phyloP scores from a whole-genome alignment of 2,113 vertebrate species.

The Calypte anna region DNA sequence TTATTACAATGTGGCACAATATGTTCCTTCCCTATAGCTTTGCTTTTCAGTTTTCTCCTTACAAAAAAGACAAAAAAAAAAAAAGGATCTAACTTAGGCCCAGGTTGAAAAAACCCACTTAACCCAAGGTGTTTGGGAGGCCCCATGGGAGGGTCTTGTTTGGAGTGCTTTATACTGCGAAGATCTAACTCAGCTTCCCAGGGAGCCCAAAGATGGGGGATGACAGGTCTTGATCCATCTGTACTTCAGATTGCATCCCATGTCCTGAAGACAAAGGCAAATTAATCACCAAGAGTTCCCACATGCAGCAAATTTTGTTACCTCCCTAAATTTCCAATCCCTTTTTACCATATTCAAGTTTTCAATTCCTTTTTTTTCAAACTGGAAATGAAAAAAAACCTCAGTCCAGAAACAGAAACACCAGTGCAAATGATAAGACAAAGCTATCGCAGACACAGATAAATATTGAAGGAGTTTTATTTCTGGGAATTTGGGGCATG shows the following conservation, averaged over 20 bases:
- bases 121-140: neutral
- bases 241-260: neutral
- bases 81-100: neutral
- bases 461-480: neutral
- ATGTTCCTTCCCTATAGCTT: conserved; percentile 12
- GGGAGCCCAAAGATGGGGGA: neutral
- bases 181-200: neutral
- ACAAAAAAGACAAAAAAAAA: neutral
- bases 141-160: neutral
- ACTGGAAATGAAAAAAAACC: neutral
- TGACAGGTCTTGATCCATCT: neutral
- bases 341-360: neutral
- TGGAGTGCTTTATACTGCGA: neutral
- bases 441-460: neutral
- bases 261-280: neutral
- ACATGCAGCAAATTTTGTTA: neutral
- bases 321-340: neutral
- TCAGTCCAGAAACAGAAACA: conserved; percentile 9
- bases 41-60: neutral
- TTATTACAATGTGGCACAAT: conserved; percentile 16
- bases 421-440: neutral
- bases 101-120: neutral
- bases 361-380: neutral
- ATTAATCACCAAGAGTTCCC: neutral
- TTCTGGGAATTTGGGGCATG: neutral